phyloP scores from a whole-genome alignment of 2,797 vertebrate species.

The Silurus lanzhouensis region DNA sequence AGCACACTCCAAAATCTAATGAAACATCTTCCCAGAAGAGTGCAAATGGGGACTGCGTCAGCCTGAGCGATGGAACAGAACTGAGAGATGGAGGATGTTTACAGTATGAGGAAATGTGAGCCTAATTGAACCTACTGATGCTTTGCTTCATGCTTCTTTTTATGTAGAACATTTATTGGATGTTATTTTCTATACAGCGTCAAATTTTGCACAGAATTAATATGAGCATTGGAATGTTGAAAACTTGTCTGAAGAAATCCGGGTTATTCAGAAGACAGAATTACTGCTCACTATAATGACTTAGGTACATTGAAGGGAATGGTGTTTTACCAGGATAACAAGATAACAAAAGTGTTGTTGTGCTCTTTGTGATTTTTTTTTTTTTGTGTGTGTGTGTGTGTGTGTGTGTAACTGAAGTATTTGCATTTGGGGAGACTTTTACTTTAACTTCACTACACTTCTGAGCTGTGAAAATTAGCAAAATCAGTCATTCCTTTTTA shows the following conservation, averaged over 20 bases:
- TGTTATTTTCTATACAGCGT: neutral
- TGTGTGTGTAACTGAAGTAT: no score
- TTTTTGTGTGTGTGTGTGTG: no score
- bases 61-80: neutral
- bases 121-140: neutral
- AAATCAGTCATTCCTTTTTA: no score
- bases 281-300: neutral
- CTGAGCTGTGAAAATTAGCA: no score
- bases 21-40: no score
- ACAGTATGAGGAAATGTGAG: neutral
- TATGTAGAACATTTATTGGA: neutral
- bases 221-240: neutral
- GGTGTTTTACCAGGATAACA: neutral
- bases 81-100: neutral
- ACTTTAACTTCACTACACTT: no score
- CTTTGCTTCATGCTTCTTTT: neutral
- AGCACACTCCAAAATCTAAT: no score
- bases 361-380: no score
- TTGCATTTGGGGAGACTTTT: no score
- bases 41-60: neutral
- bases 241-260: neutral
- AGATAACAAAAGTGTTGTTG: neutral
- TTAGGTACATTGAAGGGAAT: neutral
- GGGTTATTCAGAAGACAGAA: neutral
- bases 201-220: neutral